Percentiles rank a stretch among this genome's conserved stretches.
Evolutionary conservation across 2,888 invertebrate species (phyloP).

Genomic region (Apamea crenata): DNA sequence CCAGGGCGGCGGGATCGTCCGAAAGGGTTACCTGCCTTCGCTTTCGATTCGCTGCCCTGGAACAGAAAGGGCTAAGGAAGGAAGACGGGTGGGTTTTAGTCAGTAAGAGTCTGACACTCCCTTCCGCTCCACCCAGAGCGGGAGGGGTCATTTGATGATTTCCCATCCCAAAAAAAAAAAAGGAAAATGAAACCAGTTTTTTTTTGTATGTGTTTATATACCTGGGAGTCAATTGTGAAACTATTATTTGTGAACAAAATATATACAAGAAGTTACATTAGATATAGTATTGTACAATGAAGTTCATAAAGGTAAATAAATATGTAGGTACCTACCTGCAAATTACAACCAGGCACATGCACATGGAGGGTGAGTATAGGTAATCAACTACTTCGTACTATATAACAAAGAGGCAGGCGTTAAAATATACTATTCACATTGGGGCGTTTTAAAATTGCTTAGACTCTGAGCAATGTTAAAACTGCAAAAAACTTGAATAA

Average conservation of each 20-base stretch:
- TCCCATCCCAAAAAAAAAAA: no score
- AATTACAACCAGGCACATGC: background rate
- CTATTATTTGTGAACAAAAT: constrained; percentile 20
- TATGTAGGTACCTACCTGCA: background rate
- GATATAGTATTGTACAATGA: background rate
- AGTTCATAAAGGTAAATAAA: background rate
- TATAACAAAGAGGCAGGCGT: background rate
- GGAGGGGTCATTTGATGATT: no score
- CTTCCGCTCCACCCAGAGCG: no score
- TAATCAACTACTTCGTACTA: background rate
- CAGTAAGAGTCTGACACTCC: no score
- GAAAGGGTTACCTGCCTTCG: no score
- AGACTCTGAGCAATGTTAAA: no score
- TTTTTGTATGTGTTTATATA: constrained; percentile 19
- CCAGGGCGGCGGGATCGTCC: no score
- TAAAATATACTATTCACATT: background rate
- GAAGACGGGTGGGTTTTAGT: no score
- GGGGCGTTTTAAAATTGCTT: background rate
- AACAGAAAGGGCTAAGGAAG: no score
- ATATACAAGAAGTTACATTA: constrained; percentile 20
- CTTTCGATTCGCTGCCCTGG: no score
- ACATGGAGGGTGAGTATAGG: background rate
- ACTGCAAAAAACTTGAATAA: background rate
- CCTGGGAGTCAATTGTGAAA: constrained; percentile 16
- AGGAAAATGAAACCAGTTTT: constrained; percentile 25